A percentile compares a stretch with the other conserved stretches of the same genome.
phyloP scores from a whole-genome alignment of 2,888 invertebrate species.

The Apeira syringaria region DNA sequence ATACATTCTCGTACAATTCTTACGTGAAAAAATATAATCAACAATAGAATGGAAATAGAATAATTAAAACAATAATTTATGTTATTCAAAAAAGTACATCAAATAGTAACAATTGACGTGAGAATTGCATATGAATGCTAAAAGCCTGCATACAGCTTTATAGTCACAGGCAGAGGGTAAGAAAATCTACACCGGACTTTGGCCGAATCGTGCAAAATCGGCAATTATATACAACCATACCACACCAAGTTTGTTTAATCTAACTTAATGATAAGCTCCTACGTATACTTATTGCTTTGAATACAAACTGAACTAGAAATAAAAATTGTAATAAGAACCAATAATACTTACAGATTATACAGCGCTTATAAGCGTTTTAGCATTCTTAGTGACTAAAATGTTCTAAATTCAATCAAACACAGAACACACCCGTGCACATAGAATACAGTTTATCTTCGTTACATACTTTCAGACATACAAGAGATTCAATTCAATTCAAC shows the following conservation, averaged over 20 bases:
- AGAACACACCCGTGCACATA: background rate
- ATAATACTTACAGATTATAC: background rate
- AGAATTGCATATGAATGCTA: background rate
- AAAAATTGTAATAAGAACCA: constrained; percentile 1
- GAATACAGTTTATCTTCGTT: background rate
- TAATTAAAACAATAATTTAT: too few relatives aligned
- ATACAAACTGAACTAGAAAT: background rate
- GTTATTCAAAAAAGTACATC: too few relatives aligned
- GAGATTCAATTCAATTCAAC: too few relatives aligned
- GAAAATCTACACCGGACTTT: background rate
- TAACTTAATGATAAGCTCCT: background rate
- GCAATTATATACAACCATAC: constrained; percentile 6
- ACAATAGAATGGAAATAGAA: too few relatives aligned
- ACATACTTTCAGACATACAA: too few relatives aligned
- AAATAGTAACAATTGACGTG: background rate
- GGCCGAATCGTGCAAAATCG: constrained; percentile 1
- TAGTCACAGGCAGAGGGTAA: background rate
- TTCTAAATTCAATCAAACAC: background rate
- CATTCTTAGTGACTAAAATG: background rate
- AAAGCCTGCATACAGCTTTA: background rate
- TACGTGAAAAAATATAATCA: background rate
- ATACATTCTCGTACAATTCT: background rate
- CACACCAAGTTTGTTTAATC: constrained; percentile 7
- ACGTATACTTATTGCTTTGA: constrained; percentile 12
- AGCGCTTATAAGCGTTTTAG: background rate